These are phyloP conservation scores for Lytechinus pictus DNA, from an alignment of 35 echinoderm and acorn worm genomes.

Conservation along the genomic window DNA sequence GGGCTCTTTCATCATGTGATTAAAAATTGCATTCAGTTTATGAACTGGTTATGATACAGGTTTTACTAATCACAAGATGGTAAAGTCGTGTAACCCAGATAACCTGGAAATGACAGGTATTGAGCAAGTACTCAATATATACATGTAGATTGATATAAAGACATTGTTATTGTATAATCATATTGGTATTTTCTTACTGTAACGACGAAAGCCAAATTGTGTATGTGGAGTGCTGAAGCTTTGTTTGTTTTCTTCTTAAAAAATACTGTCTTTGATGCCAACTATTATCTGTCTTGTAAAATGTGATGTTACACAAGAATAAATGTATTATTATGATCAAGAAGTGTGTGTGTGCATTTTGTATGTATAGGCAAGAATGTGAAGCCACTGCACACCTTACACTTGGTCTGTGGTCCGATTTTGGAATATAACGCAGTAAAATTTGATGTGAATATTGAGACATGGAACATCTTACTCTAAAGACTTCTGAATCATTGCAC, in stretches of 20 bases:
- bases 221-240: background rate
- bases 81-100: background rate
- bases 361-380: background rate
- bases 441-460: too few relatives aligned
- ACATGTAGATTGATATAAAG: background rate
- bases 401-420: too few relatives aligned
- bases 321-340: background rate
- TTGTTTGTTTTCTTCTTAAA: background rate
- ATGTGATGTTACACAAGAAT: conserved; percentile 10
- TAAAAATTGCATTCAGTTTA: background rate
- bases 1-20: background rate
- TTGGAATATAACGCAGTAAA: too few relatives aligned
- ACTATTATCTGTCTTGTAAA: background rate
- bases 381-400: too few relatives aligned
- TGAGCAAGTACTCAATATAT: background rate
- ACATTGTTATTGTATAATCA: background rate
- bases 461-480: too few relatives aligned
- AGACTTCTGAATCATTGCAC: too few relatives aligned
- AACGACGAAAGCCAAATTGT: background rate
- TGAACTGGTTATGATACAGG: background rate
- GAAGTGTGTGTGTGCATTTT: background rate
- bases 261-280: background rate
- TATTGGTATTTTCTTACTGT: background rate
- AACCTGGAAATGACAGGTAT: background rate
- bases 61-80: background rate